Base-by-base conservation (phyloP, 2,113 vertebrate genomes). In the Saccopteryx bilineata region DNA sequence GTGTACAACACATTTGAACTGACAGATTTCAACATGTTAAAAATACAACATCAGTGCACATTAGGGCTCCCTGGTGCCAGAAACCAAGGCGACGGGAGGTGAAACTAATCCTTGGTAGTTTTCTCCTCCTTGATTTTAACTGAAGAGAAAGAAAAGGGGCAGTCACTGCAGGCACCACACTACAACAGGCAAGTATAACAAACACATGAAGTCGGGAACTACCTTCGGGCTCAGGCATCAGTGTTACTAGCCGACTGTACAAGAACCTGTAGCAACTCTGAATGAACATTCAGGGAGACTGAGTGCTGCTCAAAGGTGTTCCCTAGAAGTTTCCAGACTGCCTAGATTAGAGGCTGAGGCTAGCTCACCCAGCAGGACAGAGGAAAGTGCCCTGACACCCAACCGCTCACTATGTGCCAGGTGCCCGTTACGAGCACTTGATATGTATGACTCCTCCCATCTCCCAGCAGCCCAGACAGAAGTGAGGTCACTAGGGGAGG, bases 51-150 rank as follows among this genome's bases (percentile, higher is more conserved):
- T 96, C 96, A 98, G 97, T 98, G 97, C 98, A 97, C 95, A 96
- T 68, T 97, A 94, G 98, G 97, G 97, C 91, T 85, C 95, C 98
- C 95, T 80, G 95, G 97, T 90, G 48, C 83, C 76, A 85, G 90
- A 74, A 90, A 96, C 65, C 78, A 69, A 83, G 82, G 69, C 61
- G 74, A 52, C 7, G 24, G 72, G 65, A 94, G n/a, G 72, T 3
- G 26, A 23, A 28, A 54, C 98, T 99, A 99, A 86, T 99, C 97
- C 13, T 97, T 97, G 4, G 96, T 61, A 19, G 98, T 98, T 97
- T 98, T 99, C 97, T 99, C 99, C 58, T 96, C 96, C 97, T 99
- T 98, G 82, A 98, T 63, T 31, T 96, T 90, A 19, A 98, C 99
- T 99, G 97, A 1, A 33, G 68, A 68, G 21, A 58, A 86, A 81